Conservation (phyloP, 2,113 vertebrate species). For the Platichthys flesus region DNA sequence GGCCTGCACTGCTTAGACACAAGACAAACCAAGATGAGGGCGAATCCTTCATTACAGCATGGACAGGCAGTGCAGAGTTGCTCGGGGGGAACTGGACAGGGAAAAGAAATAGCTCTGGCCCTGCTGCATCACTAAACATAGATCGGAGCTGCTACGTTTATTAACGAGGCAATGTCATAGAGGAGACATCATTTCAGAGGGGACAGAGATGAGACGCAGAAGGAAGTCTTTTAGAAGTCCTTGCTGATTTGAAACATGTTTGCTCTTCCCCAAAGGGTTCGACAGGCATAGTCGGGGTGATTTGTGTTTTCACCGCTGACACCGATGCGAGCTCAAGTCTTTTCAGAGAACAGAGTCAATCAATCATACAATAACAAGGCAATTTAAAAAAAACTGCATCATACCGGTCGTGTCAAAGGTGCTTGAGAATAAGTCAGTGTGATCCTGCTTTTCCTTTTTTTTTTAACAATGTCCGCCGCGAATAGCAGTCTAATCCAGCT, state of each 20-base stretch:
- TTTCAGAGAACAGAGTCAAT: slow-evolving; percentile 1
- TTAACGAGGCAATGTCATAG: slow-evolving; percentile 46
- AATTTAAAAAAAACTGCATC: slow-evolving; percentile 17
- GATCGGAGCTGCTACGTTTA: slow-evolving; percentile 34
- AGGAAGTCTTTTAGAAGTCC: slow-evolving; percentile 24
- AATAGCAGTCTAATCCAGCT: slow-evolving; percentile 28
- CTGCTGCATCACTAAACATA: slow-evolving; percentile 49
- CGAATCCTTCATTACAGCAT: slow-evolving; percentile 17
- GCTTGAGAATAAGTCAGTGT: slow-evolving; percentile 9
- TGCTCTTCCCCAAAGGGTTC: slow-evolving; percentile 41
- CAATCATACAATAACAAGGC: slow-evolving; percentile 11
- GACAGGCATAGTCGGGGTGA: background rate
- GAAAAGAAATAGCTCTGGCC: background rate
- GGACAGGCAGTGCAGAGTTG: slow-evolving; percentile 3
- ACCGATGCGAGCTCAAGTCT: background rate
- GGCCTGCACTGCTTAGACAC: slow-evolving; percentile 21
- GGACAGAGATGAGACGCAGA: slow-evolving; percentile 26
- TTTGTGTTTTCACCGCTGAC: slow-evolving; percentile 12
- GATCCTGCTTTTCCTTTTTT: slow-evolving; percentile 3
- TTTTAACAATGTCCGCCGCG: slow-evolving; percentile 1
- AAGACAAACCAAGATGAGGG: slow-evolving; percentile 8
- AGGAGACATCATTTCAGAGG: slow-evolving; percentile 53
- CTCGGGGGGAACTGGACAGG: background rate
- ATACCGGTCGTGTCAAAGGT: slow-evolving; percentile 4
- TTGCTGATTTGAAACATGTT: slow-evolving; percentile 37